A percentile compares a stretch with the other conserved stretches of the same genome.
phyloP scores from a whole-genome alignment of 30 jellyfish, hydroid and myxozoan species.

The Aurelia coerulea region DNA sequence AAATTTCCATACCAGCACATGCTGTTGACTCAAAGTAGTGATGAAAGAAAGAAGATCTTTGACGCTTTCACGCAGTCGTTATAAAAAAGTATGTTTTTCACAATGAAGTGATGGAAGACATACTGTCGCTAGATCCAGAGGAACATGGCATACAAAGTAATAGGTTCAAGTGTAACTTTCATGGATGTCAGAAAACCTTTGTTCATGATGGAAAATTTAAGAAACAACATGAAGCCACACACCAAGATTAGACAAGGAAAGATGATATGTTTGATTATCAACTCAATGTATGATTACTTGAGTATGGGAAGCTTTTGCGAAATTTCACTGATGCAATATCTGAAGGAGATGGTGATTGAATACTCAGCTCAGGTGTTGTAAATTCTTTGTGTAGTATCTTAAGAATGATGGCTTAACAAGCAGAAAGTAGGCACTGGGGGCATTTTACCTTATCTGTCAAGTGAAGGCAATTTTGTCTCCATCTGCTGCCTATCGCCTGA shows the following conservation, averaged over 20 bases:
- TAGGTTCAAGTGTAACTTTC: no score
- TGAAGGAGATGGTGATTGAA: conserved; percentile 70
- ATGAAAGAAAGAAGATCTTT: no score
- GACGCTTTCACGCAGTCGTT: no score
- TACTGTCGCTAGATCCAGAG: no score
- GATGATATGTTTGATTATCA: conserved; percentile 45
- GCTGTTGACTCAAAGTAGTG: no score
- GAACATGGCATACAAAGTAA: no score
- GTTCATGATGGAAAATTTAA: conserved; percentile 24
- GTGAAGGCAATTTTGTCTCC: conserved; percentile 33
- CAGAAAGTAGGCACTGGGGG: conserved; percentile 53
- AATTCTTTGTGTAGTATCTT: conserved; percentile 42
- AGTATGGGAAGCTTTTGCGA: conserved; percentile 46
- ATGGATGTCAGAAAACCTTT: no score
- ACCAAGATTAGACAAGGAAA: conserved; percentile 8
- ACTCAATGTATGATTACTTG: conserved; percentile 49
- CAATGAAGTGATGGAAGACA: no score
- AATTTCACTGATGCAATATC: conserved; percentile 55
- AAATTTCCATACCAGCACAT: no score
- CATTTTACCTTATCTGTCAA: conserved; percentile 7
- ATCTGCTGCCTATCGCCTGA: conserved; percentile 41
- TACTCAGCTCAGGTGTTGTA: conserved; percentile 47
- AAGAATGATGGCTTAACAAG: conserved; percentile 50
- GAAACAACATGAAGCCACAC: conserved; percentile 17
- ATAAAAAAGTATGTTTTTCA: no score